Evolutionary conservation across 35 echinoderm and acorn worm genomes (phyloP), one percentile per base, ranked within the genome.

Genomic region (Chiridota heheva): DNA sequence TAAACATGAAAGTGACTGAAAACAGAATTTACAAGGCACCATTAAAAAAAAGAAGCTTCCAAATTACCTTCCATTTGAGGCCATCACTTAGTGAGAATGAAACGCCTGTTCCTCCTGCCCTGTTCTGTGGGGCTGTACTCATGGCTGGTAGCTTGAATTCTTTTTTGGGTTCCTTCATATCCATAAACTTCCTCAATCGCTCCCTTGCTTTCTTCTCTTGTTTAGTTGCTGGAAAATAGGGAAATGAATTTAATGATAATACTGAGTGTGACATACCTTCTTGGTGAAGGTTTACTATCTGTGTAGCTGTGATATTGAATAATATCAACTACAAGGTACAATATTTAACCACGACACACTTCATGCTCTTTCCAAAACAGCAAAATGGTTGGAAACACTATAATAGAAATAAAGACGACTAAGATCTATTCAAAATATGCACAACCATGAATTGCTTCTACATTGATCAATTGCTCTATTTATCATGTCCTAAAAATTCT

Each of bases 51-150:
- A 20, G 12, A 60, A 22, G 31, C 30, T 2, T 20, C 42, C 35
- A 72, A 32, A 63, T 44, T 45, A 97, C 94, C 94, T 97, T 97
- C 94, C 94, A 97, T 42, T 97, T 90, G 17, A 97, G 69, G 20
- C 94, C 94, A 16, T 97, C 94, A 43, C 94, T 91, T 18, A 97
- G 73, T 13, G 88, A 88, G 65, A 97, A 97, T 8, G 88, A 88
- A 36, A 97, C 86, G 28, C 88, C 85, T 17, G 94, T 97, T 10
- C 84, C 89, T n/a, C 94, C 94, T 8, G 80, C 82, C 37, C 84
- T 87, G 51, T 75, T 91, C 57, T 88, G 88, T 2, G 94, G 94
- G 20, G 88, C 66, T 15, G 58, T 76, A 36, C 71, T 44, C 37
- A 97, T 67, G 7, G 85, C 36, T 40, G 94, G 94, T 30, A 97